phyloP scores from a whole-genome alignment of 2,888 invertebrate genomes.

The Platyscelio sp. region DNA sequence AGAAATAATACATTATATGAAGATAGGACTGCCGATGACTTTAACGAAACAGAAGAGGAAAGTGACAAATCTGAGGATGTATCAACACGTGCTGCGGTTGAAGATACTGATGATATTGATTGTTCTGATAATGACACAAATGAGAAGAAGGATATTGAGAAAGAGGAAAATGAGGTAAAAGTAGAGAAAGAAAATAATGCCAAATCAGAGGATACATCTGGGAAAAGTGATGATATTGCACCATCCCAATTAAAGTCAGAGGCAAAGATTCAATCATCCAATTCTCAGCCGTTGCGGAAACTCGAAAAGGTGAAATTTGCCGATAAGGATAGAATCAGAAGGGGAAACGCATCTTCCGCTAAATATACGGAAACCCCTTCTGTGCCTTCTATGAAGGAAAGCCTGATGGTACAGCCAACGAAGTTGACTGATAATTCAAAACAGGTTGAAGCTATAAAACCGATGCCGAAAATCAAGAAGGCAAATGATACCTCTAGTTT shows the following conservation, averaged over 20 bases:
- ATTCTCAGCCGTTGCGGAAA: conserved; percentile 69
- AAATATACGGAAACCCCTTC: conserved; percentile 36
- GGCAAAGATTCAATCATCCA: conserved; percentile 65
- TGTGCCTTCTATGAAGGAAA: conserved; percentile 37
- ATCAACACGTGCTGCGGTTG: not conserved
- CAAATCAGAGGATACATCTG: not conserved
- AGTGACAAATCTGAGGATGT: conserved; percentile 48
- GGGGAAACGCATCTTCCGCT: conserved; percentile 15
- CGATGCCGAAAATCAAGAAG: conserved; percentile 57
- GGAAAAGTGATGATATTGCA: not conserved
- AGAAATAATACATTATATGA: too few relatives aligned
- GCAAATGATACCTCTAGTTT: conserved; percentile 57
- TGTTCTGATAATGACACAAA: conserved; percentile 32
- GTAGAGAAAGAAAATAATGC: not conserved
- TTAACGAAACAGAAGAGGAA: conserved; percentile 78
- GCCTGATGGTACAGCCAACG: conserved; percentile 29
- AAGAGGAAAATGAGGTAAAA: not conserved
- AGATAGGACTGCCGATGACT: too few relatives aligned
- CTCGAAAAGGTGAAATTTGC: conserved; percentile 80
- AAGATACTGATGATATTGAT: conserved; percentile 31
- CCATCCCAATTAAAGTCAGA: conserved; percentile 12
- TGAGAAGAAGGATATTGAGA: conserved; percentile 27
- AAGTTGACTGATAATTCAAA: conserved; percentile 58
- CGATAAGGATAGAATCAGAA: conserved; percentile 77
- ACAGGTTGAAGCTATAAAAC: conserved; percentile 60